phyloP scores from a whole-genome alignment of 2,113 vertebrate species.

The Myiozetetes cayanensis region DNA sequence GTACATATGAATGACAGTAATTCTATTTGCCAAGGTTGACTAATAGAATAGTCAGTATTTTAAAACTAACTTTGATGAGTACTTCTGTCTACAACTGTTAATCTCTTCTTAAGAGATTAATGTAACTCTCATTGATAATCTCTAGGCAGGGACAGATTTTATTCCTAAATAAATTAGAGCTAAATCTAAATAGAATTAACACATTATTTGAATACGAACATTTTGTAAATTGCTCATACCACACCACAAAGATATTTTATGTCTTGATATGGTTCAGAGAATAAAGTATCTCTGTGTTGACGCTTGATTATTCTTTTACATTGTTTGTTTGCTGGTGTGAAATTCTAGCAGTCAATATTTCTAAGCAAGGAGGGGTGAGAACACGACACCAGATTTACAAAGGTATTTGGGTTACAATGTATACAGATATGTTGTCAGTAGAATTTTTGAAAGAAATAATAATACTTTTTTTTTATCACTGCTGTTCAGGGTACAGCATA shows the following conservation, averaged over 20 bases:
- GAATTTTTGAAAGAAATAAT: neutral
- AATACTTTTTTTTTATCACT: neutral
- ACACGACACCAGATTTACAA: neutral
- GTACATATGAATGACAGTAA: neutral
- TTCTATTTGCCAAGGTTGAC: neutral
- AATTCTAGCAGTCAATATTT: neutral
- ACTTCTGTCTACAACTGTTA: conserved; percentile 52
- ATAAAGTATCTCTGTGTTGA: neutral
- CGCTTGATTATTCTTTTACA: neutral
- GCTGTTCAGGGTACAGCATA: neutral
- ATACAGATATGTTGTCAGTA: neutral
- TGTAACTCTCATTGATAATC: conserved; percentile 18
- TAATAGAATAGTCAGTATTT: conserved; percentile 33
- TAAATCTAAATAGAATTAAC: conserved; percentile 42
- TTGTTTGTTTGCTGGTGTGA: neutral
- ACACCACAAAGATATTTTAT: neutral
- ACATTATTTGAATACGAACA: neutral
- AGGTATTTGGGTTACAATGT: neutral
- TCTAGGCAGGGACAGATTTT: conserved; percentile 12
- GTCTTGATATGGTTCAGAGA: neutral
- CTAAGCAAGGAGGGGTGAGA: neutral
- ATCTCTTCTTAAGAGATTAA: conserved; percentile 62
- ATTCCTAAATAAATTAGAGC: conserved; percentile 51
- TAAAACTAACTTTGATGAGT: conserved; percentile 54
- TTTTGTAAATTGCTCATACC: neutral